Conservation (phyloP, 2,113 vertebrate species). For the Aegithalos caudatus region DNA sequence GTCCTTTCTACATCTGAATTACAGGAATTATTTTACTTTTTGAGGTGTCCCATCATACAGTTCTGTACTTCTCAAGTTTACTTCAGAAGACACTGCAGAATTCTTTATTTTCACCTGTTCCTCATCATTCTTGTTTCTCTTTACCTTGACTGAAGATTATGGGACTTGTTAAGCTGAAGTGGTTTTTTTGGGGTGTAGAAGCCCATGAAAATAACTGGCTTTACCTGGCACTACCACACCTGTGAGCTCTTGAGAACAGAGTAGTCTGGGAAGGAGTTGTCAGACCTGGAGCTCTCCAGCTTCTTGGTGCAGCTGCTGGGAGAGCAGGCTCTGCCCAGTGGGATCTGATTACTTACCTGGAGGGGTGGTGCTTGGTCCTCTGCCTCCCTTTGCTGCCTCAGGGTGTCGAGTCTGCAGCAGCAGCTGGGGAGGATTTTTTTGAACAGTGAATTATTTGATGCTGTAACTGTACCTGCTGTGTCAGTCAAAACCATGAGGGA, state of each 20-base stretch:
- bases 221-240: not conserved
- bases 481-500: not conserved
- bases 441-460: not conserved
- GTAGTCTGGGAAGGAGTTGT: not conserved
- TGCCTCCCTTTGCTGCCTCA: rapidly evolving
- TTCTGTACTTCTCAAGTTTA: not conserved
- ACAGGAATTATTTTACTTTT: not conserved
- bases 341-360: not conserved
- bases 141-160: not conserved
- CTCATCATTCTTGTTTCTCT: not conserved
- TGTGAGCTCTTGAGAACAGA: not conserved
- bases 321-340: not conserved
- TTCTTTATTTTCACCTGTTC: not conserved
- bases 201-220: not conserved
- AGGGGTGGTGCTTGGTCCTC: not conserved
- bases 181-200: not conserved
- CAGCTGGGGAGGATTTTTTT: not conserved
- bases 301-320: not conserved
- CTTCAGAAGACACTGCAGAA: not conserved
- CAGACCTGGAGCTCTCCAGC: not conserved
- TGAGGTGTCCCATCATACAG: not conserved
- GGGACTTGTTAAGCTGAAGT: not conserved
- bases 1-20: not conserved
- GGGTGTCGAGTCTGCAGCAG: not conserved
- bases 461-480: not conserved